Base-by-base conservation (phyloP, 2,797 vertebrate species). In the Neostethus bicornis region DNA sequence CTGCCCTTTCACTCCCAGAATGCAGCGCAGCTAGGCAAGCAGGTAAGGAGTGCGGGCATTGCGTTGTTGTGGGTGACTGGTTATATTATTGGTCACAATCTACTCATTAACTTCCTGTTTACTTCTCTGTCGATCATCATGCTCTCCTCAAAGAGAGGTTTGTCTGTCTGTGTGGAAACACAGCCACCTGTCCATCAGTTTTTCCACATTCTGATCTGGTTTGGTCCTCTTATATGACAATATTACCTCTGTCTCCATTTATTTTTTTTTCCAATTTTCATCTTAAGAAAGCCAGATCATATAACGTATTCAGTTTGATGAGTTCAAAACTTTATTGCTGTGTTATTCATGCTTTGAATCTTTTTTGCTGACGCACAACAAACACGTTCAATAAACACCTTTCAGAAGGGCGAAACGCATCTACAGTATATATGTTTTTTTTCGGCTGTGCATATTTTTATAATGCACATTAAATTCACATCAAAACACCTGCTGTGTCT, bases 21-120 rank as follows among this genome's bases (percentile, higher is more conserved):
- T 87, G 85, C 86, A 68, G 67, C 52, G 77, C 85, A 80, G 79
- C 68, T 67, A 72, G 50, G 78, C 73, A 80, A 76, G 71, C 80
- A 86, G 85, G 83, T 89, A 83, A 78, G 77, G 71, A 81, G 86
- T 66, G 17, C 43, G 80, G 80, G 75, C 79, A 69, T 61, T 59
- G 79, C 75, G 71, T 86, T 87, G 89, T 90, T 70, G 73, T 86
- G 86, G 87, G 84, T 90, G 87, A 89, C 83, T 88, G 85, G 76
- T 85, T 80, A 66, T 85, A 87, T 89, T 89, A 87, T 90, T 90
- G 87, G 85, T 76, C 82, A 73, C 83, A 85, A 88, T 90, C 86
- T 86, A 83, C 73, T 85, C 83, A 90, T 91, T 89, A 90, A 87
- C 88, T 79, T 79, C 66, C 66, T 83, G 82, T 80, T 71, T 79